Conservation (phyloP, 2,888 invertebrate species). For the Pollenia griseotomentosa region DNA sequence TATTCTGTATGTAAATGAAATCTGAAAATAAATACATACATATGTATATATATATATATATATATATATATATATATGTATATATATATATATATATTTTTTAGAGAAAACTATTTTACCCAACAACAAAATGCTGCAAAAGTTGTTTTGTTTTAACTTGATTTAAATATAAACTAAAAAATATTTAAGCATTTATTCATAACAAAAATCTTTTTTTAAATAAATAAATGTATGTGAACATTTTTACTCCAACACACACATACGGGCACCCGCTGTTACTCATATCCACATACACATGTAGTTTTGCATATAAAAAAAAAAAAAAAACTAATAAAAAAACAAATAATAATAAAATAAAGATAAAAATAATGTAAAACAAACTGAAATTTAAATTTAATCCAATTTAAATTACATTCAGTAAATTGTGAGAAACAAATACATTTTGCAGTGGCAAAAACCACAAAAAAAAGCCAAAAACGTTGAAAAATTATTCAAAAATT, state of each 20-base stretch:
- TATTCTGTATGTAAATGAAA: too few species aligned
- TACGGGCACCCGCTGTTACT: neutral
- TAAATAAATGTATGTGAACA: conserved; percentile 42
- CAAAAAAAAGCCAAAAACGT: neutral
- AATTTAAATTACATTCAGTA: conserved; percentile 52
- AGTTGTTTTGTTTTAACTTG: conserved; percentile 37
- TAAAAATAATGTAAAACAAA: neutral
- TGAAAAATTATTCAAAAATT: conserved; percentile 46
- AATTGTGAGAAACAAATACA: conserved; percentile 53
- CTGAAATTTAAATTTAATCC: conserved; percentile 32
- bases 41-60: too few species aligned
- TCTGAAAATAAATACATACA: too few species aligned
- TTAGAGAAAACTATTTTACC: conserved; percentile 24
- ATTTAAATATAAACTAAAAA: conserved; percentile 63
- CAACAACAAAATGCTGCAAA: conserved; percentile 50
- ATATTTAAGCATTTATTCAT: conserved; percentile 72
- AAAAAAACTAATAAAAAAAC: neutral
- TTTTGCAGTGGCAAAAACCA: conserved; percentile 24
- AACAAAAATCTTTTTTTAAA: conserved; percentile 53
- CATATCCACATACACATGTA: neutral
- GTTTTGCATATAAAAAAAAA: conserved; percentile 1
- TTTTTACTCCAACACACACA: neutral
- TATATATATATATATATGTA: too few species aligned
- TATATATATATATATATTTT: neutral
- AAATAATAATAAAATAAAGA: neutral